phyloP scores from a whole-genome alignment of 30 jellyfish, hydroid and myxozoan species.

The Turritopsis rubra region DNA sequence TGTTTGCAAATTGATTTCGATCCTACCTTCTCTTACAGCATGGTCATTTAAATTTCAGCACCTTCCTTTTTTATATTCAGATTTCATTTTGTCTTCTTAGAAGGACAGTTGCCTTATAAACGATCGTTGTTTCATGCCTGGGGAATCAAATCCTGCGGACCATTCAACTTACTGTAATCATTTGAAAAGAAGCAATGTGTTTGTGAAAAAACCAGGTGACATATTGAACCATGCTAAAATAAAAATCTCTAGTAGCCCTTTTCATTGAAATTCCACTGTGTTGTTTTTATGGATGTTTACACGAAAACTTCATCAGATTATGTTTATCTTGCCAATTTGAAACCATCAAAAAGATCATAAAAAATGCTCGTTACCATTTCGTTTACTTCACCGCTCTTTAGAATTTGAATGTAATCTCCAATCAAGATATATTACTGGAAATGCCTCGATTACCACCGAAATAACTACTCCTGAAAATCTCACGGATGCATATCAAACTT shows the following conservation, averaged over 20 bases:
- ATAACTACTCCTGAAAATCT: not conserved
- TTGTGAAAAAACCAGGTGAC: slow-evolving; percentile 37
- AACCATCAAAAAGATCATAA: too few relatives aligned
- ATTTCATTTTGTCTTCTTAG: slow-evolving; percentile 17
- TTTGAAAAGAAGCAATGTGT: not conserved
- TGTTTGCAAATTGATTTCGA: too few relatives aligned
- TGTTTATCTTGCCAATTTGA: too few relatives aligned
- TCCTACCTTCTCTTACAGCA: too few relatives aligned
- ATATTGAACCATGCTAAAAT: not conserved
- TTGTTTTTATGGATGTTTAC: too few relatives aligned
- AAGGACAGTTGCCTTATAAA: slow-evolving; percentile 35
- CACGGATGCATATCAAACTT: not conserved
- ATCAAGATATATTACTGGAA: not conserved
- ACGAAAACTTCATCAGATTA: too few relatives aligned
- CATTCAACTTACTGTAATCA: slow-evolving; percentile 39
- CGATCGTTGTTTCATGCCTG: slow-evolving; percentile 48
- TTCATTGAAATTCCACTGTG: too few relatives aligned
- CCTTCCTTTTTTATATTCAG: not conserved
- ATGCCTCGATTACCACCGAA: not conserved
- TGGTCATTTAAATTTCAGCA: too few relatives aligned
- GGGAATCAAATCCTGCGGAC: slow-evolving; percentile 40
- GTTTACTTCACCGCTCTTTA: not conserved
- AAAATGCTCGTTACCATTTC: not conserved
- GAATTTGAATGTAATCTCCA: not conserved
- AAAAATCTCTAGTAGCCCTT: not conserved